Evolutionary conservation across 1,140 invertebrate species (phyloP).

Genomic region (Anoplolepis gracilipes): DNA sequence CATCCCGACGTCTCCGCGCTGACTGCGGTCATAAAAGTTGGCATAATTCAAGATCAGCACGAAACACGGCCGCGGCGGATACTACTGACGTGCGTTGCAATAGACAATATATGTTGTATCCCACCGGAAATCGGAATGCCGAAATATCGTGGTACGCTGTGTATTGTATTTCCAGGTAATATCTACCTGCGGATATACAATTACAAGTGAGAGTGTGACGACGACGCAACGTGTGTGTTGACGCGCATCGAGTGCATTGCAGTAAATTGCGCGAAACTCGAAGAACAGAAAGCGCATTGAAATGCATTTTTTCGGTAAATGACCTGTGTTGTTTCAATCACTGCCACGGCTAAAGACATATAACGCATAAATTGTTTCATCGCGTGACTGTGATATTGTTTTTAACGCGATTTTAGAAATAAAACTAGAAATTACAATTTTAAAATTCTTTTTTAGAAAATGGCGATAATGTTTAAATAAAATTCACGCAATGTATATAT

Average conservation of each 20-base stretch:
- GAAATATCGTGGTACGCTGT: slow-evolving; percentile 26
- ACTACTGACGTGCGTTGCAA: background rate
- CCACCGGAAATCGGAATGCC: slow-evolving; percentile 20
- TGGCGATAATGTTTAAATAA: background rate
- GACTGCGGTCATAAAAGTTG: slow-evolving; percentile 41
- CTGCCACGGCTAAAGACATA: no score
- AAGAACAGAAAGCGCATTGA: background rate
- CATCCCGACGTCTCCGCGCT: background rate
- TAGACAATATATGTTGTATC: background rate
- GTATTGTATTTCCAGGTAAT: slow-evolving; percentile 41
- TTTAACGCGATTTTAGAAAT: background rate
- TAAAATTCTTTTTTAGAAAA: background rate
- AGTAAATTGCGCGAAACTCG: slow-evolving; percentile 51
- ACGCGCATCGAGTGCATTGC: slow-evolving; percentile 57
- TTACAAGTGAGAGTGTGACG: background rate
- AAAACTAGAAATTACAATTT: background rate
- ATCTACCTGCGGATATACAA: slow-evolving; percentile 30
- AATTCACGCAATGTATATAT: background rate
- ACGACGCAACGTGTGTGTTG: background rate
- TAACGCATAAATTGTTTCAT: background rate
- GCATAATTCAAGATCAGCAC: slow-evolving; percentile 44
- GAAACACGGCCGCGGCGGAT: background rate
- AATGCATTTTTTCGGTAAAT: background rate
- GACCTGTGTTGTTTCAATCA: background rate
- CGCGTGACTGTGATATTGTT: background rate